These are phyloP conservation scores for Plutella xylostella DNA, from an alignment of 2,888 invertebrate species.

Conservation along the genomic window DNA sequence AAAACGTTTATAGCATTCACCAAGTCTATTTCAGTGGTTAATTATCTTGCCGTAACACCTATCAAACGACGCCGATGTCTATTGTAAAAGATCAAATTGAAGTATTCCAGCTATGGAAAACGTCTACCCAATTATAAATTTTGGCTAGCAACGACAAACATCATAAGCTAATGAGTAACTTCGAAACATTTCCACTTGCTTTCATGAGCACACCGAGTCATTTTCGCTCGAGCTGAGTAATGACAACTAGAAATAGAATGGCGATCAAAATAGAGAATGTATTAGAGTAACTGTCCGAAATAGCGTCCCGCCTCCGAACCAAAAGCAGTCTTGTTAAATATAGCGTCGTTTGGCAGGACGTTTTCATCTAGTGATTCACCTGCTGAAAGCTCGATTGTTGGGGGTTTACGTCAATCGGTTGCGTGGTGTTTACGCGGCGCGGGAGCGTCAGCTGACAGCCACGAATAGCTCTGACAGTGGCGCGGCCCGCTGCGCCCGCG, in stretches of 20 bases:
- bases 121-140: too few relatives aligned
- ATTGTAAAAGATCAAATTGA: too few relatives aligned
- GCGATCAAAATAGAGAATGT: constrained; percentile 52
- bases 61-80: too few relatives aligned
- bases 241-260: constrained; percentile 39
- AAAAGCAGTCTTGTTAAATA: constrained; percentile 66
- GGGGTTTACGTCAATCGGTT: constrained; percentile 65
- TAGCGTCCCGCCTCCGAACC: constrained; percentile 66
- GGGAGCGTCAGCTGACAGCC: constrained; percentile 63
- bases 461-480: constrained; percentile 69
- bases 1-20: too few relatives aligned
- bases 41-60: too few relatives aligned
- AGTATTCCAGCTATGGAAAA: too few relatives aligned
- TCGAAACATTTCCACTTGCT: too few relatives aligned
- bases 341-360: constrained; percentile 59
- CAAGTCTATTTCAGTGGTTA: too few relatives aligned
- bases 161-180: too few relatives aligned
- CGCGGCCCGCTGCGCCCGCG: constrained; percentile 67
- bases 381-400: constrained; percentile 68
- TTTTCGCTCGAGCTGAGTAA: not conserved
- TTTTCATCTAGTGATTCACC: constrained; percentile 66
- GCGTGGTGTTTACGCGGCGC: constrained; percentile 62
- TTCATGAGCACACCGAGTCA: too few relatives aligned
- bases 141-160: too few relatives aligned
- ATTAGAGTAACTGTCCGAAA: constrained; percentile 56